phyloP scores from a whole-genome alignment of 2,797 vertebrate genomes.

The Siniperca undulata region DNA sequence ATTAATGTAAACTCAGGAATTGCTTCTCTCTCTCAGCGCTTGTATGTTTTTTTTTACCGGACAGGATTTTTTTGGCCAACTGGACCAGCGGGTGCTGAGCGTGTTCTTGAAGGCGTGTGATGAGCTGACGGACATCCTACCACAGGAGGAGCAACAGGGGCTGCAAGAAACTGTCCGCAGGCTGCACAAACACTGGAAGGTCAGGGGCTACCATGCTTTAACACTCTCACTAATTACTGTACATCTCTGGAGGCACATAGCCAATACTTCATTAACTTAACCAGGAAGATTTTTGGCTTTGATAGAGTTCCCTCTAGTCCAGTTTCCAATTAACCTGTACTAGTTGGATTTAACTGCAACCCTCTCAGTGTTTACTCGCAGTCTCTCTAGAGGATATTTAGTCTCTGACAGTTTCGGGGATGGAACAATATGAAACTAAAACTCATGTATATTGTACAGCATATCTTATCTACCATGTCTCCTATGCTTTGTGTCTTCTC shows the following conservation, averaged over 20 bases:
- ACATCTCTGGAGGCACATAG: conserved; percentile 37
- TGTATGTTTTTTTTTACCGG: conserved; percentile 3
- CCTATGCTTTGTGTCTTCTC: conserved; percentile 1
- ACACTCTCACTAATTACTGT: conserved; percentile 65
- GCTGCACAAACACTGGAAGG: conserved; percentile 99
- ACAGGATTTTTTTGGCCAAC: conserved; percentile 94
- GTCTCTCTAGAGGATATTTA: conserved; percentile 12
- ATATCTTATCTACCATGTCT: conserved; percentile 17
- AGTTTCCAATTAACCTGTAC: conserved; percentile 56
- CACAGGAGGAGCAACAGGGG: conserved; percentile 93
- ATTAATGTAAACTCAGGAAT: background rate
- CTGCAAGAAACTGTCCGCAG: conserved; percentile 96
- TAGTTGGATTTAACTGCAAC: conserved; percentile 41
- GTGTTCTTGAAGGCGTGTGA: conserved; percentile 97
- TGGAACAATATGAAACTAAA: background rate
- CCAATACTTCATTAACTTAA: conserved; percentile 64
- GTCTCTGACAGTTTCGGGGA: conserved; percentile 2
- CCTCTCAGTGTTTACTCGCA: conserved; percentile 32
- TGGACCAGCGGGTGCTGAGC: conserved; percentile 95
- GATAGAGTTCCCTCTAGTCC: conserved; percentile 29
- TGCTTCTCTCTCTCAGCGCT: background rate
- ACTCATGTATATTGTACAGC: background rate
- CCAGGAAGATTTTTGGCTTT: conserved; percentile 42
- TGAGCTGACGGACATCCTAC: conserved; percentile 97
- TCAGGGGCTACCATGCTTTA: conserved; percentile 75